These are phyloP conservation scores for Brachypterus glaber DNA, from an alignment of 2,888 invertebrate species.

Conservation along the genomic window DNA sequence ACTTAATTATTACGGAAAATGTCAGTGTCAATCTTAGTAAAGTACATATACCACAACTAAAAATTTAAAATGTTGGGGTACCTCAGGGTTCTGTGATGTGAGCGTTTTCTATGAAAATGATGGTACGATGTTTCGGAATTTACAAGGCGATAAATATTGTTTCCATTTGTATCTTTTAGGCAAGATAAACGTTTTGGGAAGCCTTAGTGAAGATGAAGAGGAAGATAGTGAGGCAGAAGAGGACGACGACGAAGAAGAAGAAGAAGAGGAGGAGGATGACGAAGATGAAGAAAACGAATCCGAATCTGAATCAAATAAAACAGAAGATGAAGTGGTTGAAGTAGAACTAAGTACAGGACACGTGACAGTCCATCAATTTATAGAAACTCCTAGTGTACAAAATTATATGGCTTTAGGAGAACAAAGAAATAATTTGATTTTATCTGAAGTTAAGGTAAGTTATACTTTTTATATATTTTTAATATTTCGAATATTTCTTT, in stretches of 20 bases:
- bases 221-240: constrained; percentile 52
- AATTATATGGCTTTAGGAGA: constrained; percentile 43
- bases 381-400: constrained; percentile 41
- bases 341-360: constrained; percentile 12
- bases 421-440: constrained; percentile 32
- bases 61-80: no score
- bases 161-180: constrained; percentile 25
- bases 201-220: constrained; percentile 52
- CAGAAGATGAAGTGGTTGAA: constrained; percentile 29
- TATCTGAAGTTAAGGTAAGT: constrained; percentile 35
- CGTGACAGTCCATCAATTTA: constrained; percentile 41
- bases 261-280: constrained; percentile 25
- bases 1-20: no score
- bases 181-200: constrained; percentile 46
- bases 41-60: no score
- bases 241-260: constrained; percentile 34
- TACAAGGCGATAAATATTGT: no score
- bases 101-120: no score
- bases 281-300: constrained; percentile 27
- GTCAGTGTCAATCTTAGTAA: no score
- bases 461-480: no score
- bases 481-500: no score
- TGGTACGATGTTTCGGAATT: no score
- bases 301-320: constrained; percentile 29
- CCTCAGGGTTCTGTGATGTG: no score